These are phyloP conservation scores for Nesidiocoris tenuis DNA, from an alignment of 2,888 invertebrate genomes.

Conservation along the genomic window DNA sequence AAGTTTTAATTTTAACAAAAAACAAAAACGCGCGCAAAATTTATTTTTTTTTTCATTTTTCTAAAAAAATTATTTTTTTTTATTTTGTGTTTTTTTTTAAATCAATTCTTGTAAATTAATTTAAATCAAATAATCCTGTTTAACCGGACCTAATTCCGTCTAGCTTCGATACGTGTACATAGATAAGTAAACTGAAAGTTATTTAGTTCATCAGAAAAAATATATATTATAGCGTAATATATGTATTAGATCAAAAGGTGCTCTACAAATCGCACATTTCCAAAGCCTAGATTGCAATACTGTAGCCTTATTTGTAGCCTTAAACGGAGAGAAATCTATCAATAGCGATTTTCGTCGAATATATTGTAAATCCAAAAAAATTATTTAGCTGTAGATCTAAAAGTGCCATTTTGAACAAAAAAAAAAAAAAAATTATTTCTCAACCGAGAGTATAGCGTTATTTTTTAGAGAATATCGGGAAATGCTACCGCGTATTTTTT, in stretches of 20 bases:
- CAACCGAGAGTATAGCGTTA: no score
- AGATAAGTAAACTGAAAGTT: not conserved
- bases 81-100: no score
- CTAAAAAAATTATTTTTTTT: no score
- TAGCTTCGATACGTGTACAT: no score
- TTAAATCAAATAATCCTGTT: no score
- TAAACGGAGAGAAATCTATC: conserved; percentile 14
- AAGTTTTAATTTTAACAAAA: no score
- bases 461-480: no score
- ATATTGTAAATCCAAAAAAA: not conserved
- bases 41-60: no score
- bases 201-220: not conserved
- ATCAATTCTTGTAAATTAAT: no score
- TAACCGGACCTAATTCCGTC: no score
- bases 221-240: not conserved
- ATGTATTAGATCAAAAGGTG: not conserved
- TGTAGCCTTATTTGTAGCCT: conserved; percentile 37
- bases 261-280: not conserved
- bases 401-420: conserved; percentile 27
- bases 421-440: conserved; percentile 9
- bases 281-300: conserved; percentile 14
- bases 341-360: conserved; percentile 5
- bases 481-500: no score
- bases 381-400: conserved; percentile 18
- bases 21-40: no score